phyloP scores from a whole-genome alignment of 2,888 invertebrate genomes.

The Autographa pulchrina region DNA sequence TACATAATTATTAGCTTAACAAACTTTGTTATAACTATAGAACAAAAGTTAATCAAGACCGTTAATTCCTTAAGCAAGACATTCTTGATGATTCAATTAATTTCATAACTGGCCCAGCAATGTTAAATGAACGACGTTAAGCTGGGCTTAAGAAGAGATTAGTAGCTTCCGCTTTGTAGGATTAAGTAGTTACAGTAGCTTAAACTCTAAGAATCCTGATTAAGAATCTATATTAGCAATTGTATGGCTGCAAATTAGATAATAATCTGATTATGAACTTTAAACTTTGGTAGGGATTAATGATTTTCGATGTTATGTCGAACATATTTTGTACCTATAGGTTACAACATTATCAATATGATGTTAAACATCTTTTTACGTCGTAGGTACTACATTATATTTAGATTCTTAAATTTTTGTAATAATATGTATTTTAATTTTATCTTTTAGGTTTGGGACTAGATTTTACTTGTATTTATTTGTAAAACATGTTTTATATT shows the following conservation, averaged over 20 bases:
- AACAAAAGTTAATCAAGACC: background rate
- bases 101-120: slow-evolving; percentile 8
- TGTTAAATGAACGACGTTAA: background rate
- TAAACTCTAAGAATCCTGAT: slow-evolving; percentile 5
- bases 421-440: too few relatives aligned
- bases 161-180: slow-evolving; percentile 7
- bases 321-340: too few relatives aligned
- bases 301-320: background rate
- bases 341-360: too few relatives aligned
- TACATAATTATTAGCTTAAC: background rate
- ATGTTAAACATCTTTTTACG: too few relatives aligned
- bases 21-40: background rate
- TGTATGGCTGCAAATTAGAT: slow-evolving; percentile 6
- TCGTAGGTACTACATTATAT: too few relatives aligned
- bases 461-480: too few relatives aligned
- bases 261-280: background rate
- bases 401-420: too few relatives aligned
- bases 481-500: too few relatives aligned
- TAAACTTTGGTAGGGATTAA: background rate
- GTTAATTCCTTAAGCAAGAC: background rate
- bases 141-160: background rate
- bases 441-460: too few relatives aligned
- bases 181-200: slow-evolving; percentile 6
- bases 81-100: slow-evolving; percentile 10
- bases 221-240: slow-evolving; percentile 5